A percentile compares a stretch with the other conserved stretches of the same genome.
Conservation (phyloP, 2,797 vertebrate species). For the Sebastes alutus region DNA sequence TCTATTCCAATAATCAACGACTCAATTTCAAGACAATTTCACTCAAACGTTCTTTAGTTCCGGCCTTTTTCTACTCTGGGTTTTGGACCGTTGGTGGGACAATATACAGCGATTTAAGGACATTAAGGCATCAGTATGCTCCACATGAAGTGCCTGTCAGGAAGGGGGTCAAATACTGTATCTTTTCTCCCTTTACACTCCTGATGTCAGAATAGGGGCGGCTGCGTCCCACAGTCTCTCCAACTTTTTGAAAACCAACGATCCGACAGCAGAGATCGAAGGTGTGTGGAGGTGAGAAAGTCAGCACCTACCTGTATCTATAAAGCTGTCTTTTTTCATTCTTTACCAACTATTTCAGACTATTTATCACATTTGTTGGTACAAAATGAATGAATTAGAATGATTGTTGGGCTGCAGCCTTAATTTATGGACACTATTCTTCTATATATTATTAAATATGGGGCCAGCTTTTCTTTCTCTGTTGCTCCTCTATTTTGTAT, state of each 20-base stretch:
- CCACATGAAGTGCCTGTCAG: not conserved
- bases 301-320: not conserved
- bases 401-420: too few relatives aligned
- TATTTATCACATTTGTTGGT: not conserved
- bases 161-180: not conserved
- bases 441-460: not conserved
- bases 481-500: not conserved
- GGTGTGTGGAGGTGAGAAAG: not conserved
- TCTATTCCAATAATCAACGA: too few relatives aligned
- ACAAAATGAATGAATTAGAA: not conserved
- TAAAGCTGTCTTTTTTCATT: not conserved
- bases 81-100: not conserved
- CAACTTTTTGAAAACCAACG: not conserved
- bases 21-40: not conserved
- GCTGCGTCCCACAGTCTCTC: not conserved
- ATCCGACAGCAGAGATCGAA: not conserved
- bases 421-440: not conserved
- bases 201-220: not conserved
- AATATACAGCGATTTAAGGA: not conserved
- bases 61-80: not conserved
- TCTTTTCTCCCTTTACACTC: not conserved
- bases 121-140: not conserved
- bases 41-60: not conserved
- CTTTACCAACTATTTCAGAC: not conserved
- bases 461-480: not conserved